Percentiles rank a stretch among this genome's conserved stretches.
Conservation (phyloP, 2,888 invertebrate species). For the Quadroppia sp. region DNA sequence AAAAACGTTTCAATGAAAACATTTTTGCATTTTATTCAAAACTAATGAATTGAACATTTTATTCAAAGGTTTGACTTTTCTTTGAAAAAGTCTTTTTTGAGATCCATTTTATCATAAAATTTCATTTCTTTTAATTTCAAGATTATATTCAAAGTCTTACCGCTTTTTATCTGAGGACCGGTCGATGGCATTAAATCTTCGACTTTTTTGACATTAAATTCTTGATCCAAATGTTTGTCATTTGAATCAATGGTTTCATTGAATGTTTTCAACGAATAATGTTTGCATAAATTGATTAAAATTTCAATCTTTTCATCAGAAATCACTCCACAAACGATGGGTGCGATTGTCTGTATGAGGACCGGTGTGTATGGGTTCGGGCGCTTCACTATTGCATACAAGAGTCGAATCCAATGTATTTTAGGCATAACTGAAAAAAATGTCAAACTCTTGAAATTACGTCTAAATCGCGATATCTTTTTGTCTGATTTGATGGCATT, state of each 20-base stretch:
- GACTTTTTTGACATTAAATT: not conserved
- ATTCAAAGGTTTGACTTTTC: not conserved
- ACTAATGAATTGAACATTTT: not conserved
- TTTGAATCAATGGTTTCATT: not conserved
- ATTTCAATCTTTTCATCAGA: not conserved
- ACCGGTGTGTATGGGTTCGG: not conserved
- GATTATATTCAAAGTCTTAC: not conserved
- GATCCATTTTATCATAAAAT: too few relatives aligned
- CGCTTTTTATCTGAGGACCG: not conserved
- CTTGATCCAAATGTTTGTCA: not conserved
- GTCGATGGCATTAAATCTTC: not conserved
- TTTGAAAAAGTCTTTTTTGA: too few relatives aligned
- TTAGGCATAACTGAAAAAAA: not conserved
- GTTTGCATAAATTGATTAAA: slow-evolving; percentile 4
- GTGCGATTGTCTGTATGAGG: not conserved
- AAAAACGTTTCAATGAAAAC: not conserved
- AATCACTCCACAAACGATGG: slow-evolving; percentile 12
- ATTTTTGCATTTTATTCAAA: not conserved
- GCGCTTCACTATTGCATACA: not conserved
- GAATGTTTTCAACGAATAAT: not conserved
- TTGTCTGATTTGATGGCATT: not conserved
- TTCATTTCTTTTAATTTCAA: too few relatives aligned
- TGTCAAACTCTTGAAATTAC: not conserved
- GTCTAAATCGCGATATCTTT: not conserved
- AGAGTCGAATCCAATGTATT: slow-evolving; percentile 17